Percentiles rank a stretch among this genome's conserved stretches.
Evolutionary conservation across 2,888 invertebrate species (phyloP).

Genomic region (Oegoconia quadripuncta): DNA sequence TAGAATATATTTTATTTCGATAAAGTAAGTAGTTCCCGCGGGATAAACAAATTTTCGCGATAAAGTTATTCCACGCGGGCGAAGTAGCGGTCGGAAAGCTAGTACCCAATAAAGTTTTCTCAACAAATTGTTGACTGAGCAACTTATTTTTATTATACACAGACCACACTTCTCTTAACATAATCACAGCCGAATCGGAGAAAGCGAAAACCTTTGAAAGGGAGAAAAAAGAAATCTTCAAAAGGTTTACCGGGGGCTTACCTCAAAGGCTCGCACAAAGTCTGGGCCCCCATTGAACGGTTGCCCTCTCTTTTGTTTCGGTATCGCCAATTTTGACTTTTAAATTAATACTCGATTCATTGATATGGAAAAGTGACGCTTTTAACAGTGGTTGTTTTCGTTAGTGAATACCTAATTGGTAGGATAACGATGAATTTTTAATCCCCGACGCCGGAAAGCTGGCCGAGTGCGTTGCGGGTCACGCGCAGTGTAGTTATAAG

Average conservation of each 20-base stretch:
- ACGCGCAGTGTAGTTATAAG: no score
- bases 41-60: no score
- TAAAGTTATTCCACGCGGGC: no score
- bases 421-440: background rate
- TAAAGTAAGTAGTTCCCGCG: no score
- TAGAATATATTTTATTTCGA: no score
- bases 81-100: background rate
- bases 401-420: no score
- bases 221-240: slow-evolving; percentile 24
- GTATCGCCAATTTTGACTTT: slow-evolving; percentile 19
- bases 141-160: slow-evolving; percentile 3
- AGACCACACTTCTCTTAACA: slow-evolving; percentile 17
- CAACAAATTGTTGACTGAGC: slow-evolving; percentile 1
- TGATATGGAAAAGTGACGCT: no score
- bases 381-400: no score
- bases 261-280: slow-evolving; percentile 23
- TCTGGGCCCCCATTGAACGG: slow-evolving; percentile 23
- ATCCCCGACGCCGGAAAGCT: background rate
- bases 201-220: slow-evolving; percentile 11
- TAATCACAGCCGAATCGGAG: slow-evolving; percentile 15
- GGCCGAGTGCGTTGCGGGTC: no score
- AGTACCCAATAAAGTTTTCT: background rate
- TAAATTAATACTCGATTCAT: slow-evolving; percentile 28
- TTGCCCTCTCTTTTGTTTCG: slow-evolving; percentile 28
- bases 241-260: slow-evolving; percentile 20